phyloP scores from a whole-genome alignment of 2,888 invertebrate species.

The Anodontia alba region DNA sequence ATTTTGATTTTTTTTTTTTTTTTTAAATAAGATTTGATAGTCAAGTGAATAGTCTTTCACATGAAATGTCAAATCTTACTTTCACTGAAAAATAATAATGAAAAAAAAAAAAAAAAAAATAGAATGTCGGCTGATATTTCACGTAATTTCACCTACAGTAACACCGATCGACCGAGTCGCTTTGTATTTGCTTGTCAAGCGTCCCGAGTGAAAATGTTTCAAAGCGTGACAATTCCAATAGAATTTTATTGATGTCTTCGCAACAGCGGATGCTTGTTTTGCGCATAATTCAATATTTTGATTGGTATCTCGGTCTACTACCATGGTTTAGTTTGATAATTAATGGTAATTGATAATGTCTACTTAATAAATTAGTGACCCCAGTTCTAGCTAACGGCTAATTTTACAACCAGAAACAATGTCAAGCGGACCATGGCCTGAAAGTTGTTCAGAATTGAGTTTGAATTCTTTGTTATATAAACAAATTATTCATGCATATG shows the following conservation, averaged over 20 bases:
- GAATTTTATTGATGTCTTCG: neutral
- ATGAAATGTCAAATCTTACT: too few species aligned
- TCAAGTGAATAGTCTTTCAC: too few species aligned
- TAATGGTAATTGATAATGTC: neutral
- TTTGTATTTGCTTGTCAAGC: neutral
- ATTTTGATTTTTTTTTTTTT: too few species aligned
- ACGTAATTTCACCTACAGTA: neutral
- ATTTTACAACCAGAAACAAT: too few species aligned
- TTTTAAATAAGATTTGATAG: too few species aligned
- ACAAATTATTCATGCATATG: too few species aligned
- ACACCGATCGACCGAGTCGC: neutral
- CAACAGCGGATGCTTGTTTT: neutral
- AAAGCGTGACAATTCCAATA: conserved; percentile 10
- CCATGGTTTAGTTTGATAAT: neutral
- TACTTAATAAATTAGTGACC: neutral
- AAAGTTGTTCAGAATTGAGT: too few species aligned
- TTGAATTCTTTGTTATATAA: too few species aligned
- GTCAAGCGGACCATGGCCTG: too few species aligned
- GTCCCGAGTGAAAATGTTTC: neutral
- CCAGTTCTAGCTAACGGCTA: too few species aligned
- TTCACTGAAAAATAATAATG: too few species aligned
- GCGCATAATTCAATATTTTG: neutral
- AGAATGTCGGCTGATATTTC: neutral
- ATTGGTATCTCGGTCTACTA: neutral
- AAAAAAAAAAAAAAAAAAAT: too few species aligned